Conservation (phyloP, 1,140 invertebrate genomes). For the Drosophila oshimai region DNA sequence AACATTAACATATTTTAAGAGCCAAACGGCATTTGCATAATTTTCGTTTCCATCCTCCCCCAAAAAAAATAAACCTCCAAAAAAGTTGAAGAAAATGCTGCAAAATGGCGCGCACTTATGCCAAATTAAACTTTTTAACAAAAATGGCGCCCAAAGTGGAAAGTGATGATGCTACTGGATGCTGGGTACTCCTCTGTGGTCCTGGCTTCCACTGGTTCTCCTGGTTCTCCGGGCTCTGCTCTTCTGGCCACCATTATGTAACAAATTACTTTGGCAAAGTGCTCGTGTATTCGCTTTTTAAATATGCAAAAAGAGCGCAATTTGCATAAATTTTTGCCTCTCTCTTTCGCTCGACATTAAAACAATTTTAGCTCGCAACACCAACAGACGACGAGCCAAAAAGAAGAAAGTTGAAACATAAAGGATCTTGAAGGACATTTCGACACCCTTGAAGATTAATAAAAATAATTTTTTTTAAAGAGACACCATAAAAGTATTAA, state of each 20-base stretch:
- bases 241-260: slow-evolving; percentile 70
- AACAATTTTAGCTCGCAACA: slow-evolving; percentile 82
- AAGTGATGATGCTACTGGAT: slow-evolving; percentile 15
- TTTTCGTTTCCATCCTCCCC: slow-evolving; percentile 22
- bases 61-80: no score
- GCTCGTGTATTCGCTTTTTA: slow-evolving; percentile 83
- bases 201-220: background rate
- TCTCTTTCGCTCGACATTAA: slow-evolving; percentile 74
- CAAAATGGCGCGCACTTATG: slow-evolving; percentile 62
- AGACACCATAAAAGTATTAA: background rate
- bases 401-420: slow-evolving; percentile 13
- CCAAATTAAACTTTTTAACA: slow-evolving; percentile 78
- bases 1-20: slow-evolving; percentile 75
- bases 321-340: slow-evolving; percentile 78
- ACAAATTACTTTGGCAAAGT: slow-evolving; percentile 82
- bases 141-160: slow-evolving; percentile 58
- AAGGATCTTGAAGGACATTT: background rate
- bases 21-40: slow-evolving; percentile 73
- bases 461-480: background rate
- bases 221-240: background rate
- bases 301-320: slow-evolving; percentile 83
- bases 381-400: slow-evolving; percentile 49
- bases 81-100: slow-evolving; percentile 53
- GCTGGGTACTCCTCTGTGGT: slow-evolving; percentile 25
- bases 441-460: background rate